Conservation (phyloP, 2,797 vertebrate genomes). For the Nannoperca australis region DNA sequence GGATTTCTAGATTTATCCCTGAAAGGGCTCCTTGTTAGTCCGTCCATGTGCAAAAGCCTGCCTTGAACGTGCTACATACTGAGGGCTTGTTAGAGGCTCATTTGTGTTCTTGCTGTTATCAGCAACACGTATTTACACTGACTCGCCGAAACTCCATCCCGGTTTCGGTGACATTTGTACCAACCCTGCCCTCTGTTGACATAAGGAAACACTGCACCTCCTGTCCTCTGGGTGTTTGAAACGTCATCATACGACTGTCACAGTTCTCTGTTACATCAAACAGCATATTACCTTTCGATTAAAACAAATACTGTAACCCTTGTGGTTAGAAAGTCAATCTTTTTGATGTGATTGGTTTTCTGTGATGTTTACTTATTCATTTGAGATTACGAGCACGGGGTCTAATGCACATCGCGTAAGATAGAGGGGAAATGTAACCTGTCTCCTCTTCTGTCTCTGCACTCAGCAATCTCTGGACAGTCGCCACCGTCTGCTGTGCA, state of each 20-base stretch:
- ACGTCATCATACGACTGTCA: constrained; percentile 2
- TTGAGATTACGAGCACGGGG: neutral
- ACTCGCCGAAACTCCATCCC: constrained; percentile 83
- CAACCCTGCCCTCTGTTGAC: constrained; percentile 85
- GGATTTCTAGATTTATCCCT: constrained; percentile 47
- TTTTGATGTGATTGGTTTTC: neutral
- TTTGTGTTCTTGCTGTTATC: constrained; percentile 78
- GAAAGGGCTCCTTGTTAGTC: constrained; percentile 60
- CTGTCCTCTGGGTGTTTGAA: constrained; percentile 37
- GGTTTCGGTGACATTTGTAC: constrained; percentile 82
- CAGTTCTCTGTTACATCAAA: neutral
- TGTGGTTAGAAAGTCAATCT: neutral
- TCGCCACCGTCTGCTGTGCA: constrained; percentile 89
- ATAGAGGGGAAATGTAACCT: neutral
- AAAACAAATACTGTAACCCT: neutral
- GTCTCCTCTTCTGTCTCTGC: constrained; percentile 11
- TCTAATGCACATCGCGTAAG: neutral
- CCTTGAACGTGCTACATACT: constrained; percentile 44
- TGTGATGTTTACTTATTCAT: neutral
- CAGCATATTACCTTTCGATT: neutral
- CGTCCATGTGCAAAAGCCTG: constrained; percentile 34
- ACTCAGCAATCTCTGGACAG: constrained; percentile 91
- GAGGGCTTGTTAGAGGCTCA: constrained; percentile 59
- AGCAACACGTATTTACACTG: constrained; percentile 82
- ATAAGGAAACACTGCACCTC: constrained; percentile 73